Percentiles rank a stretch among this genome's conserved stretches.
phyloP scores from a whole-genome alignment of 2,797 vertebrate species.

The Catharus ustulatus region DNA sequence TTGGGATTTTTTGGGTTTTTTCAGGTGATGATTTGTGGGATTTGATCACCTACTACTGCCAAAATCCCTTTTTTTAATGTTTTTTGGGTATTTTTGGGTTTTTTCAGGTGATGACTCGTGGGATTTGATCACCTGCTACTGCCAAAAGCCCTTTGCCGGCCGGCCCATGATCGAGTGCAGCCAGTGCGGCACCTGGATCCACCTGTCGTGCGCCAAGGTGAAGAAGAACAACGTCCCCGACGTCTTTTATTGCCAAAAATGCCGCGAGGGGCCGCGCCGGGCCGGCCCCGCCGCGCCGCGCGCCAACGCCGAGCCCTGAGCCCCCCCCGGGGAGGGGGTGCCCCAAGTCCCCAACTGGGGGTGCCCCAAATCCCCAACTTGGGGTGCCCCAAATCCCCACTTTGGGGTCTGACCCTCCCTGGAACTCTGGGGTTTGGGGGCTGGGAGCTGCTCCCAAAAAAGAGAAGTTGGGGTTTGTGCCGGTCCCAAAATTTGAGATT shows the following conservation, averaged over 20 bases:
- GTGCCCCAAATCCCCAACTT: no score
- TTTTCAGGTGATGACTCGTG: neutral
- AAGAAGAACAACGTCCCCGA: neutral
- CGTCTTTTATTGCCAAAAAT: neutral
- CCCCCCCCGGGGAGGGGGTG: no score
- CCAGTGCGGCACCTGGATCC: neutral
- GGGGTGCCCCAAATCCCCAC: no score
- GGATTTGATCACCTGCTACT: neutral
- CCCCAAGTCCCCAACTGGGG: no score
- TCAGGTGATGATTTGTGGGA: no score
- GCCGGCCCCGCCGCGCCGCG: neutral
- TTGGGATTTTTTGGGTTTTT: no score
- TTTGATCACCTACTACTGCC: no score
- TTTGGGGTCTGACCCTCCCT: neutral
- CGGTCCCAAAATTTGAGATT: neutral
- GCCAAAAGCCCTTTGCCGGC: neutral
- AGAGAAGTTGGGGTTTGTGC: no score
- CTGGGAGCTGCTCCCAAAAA: no score
- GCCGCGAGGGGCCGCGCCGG: neutral
- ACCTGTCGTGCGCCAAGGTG: neutral
- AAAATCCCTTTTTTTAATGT: fast-evolving
- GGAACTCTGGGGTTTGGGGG: neutral
- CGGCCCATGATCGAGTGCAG: neutral
- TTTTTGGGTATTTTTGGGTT: no score
- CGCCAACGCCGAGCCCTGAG: neutral